Base-by-base conservation (phyloP, 2,888 invertebrate species). In the Perizoma affinitatum region DNA sequence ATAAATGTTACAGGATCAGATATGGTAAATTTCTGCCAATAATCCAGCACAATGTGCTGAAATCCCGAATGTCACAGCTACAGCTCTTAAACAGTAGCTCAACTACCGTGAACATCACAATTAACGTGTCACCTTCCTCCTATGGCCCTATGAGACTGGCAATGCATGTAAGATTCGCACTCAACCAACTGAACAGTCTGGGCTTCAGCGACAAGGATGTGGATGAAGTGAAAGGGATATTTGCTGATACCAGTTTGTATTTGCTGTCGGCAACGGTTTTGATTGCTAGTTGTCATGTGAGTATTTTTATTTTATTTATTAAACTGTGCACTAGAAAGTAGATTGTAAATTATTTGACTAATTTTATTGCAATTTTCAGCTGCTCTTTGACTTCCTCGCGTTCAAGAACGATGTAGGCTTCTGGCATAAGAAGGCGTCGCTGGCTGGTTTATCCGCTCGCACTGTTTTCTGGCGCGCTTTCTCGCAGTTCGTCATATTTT, bases 391-490 rank as follows among this genome's bases (percentile, higher is more conserved):
- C 84, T 98, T 99, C 80, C 92, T 99, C 55, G 98, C 99, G 0
- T 98, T 99, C 83, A 99, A 99, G 93, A 99, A 98, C 84, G 99
- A 99, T 78, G 97, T 99, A 0, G 95, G 95, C 57, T 99, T 99
- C 85, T 99, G 99, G 99, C 95, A 96, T 59, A 94, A 95, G 22
- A 96, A 97, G 78, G 94, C 95, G 38, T 96, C 96, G 0, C 96
- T 99, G 88, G 97, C 96, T 44, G 97, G 99, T 0, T 88, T 99
- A 11, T 99, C 99, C 0, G 94, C 96, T 2, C 94, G 97, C 62
- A 97, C 97, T 0, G 96, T 99, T 35, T 80, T 98, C 42, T 99
- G 99, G 99, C 94, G 98, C 55, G 97, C 97, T 1, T 97, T 99
- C 84, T 98, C 98, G 53, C 97, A 98, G 86, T 91, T 95, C 34